A percentile compares a stretch with the other conserved stretches of the same genome.
These are phyloP conservation scores for Trichopria drosophilae DNA, from an alignment of 2,888 invertebrate species.

Conservation along the genomic window DNA sequence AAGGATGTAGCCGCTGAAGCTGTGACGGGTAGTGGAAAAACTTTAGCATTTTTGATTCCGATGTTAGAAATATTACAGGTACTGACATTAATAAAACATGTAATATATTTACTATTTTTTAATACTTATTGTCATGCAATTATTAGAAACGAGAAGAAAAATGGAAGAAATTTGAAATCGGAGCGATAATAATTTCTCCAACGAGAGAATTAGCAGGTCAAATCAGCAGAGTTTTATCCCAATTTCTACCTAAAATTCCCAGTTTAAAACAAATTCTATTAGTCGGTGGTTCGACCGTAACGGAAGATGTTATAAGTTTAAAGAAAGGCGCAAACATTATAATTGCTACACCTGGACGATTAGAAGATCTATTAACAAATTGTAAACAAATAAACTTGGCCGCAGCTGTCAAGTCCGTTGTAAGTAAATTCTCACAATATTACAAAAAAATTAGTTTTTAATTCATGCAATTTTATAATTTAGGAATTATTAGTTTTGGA, in stretches of 20 bases:
- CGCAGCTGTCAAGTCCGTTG: conserved; percentile 75
- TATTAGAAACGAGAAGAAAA: conserved; percentile 65
- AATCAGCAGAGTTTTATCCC: conserved; percentile 70
- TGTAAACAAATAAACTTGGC: conserved; percentile 72
- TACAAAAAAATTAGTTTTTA: conserved; percentile 1
- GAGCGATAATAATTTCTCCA: conserved; percentile 90
- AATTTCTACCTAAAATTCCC: conserved; percentile 59
- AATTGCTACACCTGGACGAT: conserved; percentile 91
- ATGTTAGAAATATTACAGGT: conserved; percentile 79
- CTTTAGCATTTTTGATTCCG: conserved; percentile 92
- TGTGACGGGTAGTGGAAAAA: conserved; percentile 98
- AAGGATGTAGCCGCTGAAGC: conserved; percentile 99
- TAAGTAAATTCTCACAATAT: conserved; percentile 53
- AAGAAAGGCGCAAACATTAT: conserved; percentile 80
- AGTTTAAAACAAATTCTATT: conserved; percentile 65
- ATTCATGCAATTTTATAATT: conserved; percentile 6
- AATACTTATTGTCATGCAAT: conserved; percentile 14
- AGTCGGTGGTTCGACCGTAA: conserved; percentile 82
- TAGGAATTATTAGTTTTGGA: conserved; percentile 92
- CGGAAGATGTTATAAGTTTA: conserved; percentile 73
- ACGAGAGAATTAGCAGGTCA: conserved; percentile 94
- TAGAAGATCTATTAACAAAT: conserved; percentile 82
- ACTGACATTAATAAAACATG: conserved; percentile 12
- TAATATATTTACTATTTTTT: conserved; percentile 4
- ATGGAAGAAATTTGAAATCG: conserved; percentile 76